These are phyloP conservation scores for Furnarius figulus DNA, from an alignment of 2,113 vertebrate species.

Conservation along the genomic window DNA sequence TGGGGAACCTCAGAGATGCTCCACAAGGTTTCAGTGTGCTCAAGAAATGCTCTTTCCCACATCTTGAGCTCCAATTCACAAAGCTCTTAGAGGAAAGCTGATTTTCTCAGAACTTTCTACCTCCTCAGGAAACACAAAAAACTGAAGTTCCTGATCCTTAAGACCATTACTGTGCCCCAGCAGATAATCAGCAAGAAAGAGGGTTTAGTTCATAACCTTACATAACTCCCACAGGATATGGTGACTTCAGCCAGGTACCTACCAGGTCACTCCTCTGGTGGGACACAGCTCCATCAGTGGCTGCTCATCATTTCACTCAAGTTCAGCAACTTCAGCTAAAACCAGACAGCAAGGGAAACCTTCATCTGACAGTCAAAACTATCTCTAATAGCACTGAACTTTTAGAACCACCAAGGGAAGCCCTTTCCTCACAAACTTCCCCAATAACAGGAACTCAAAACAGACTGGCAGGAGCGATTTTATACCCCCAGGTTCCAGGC, in stretches of 20 bases:
- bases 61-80: not conserved
- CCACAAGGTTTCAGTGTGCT: not conserved
- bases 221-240: fast-evolving
- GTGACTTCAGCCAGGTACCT: no score
- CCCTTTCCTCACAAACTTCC: no score
- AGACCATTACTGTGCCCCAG: not conserved
- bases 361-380: not conserved
- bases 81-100: not conserved
- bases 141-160: not conserved
- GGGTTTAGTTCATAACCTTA: no score
- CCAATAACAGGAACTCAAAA: fast-evolving
- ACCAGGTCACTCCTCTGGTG: not conserved
- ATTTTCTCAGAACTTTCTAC: not conserved
- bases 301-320: fast-evolving
- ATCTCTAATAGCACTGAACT: not conserved
- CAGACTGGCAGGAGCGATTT: fast-evolving
- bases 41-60: not conserved
- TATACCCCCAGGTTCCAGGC: fast-evolving
- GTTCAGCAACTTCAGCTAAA: not conserved
- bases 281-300: not conserved
- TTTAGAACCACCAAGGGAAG: not conserved
- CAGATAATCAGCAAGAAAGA: not conserved
- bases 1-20: not conserved
- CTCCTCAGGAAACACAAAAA: not conserved
- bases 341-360: not conserved